Conservation (phyloP, 1,140 invertebrate genomes). For the Drosophila equinoxialis region DNA sequence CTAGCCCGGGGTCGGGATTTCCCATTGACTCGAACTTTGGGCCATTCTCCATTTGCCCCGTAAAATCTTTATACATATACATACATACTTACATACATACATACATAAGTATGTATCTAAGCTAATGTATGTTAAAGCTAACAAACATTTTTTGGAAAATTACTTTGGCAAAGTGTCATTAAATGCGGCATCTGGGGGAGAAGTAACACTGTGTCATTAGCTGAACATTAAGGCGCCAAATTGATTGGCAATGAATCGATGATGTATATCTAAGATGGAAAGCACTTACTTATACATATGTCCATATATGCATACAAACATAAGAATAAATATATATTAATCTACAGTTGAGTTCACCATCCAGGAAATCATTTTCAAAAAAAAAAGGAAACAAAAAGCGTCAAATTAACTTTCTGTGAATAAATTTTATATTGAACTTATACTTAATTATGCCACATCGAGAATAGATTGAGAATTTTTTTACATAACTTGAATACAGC, state of each 20-base stretch:
- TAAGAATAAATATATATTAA: background rate
- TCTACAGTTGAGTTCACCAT: background rate
- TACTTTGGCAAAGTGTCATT: conserved; percentile 72
- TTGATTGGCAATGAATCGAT: conserved; percentile 19
- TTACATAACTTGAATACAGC: too few relatives aligned
- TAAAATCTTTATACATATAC: background rate
- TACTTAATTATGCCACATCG: too few relatives aligned
- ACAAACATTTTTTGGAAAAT: conserved; percentile 61
- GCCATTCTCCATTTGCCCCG: too few relatives aligned
- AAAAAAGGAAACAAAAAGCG: too few relatives aligned
- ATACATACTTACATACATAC: too few relatives aligned
- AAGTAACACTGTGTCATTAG: conserved; percentile 12
- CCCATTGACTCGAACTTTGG: conserved; percentile 20
- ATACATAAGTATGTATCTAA: background rate
- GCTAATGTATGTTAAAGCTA: conserved; percentile 42
- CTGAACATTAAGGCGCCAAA: conserved; percentile 12
- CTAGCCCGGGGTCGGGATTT: background rate
- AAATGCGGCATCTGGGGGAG: conserved; percentile 45
- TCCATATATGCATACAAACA: too few relatives aligned
- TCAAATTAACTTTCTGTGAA: too few relatives aligned
- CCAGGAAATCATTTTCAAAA: too few relatives aligned
- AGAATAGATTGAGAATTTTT: too few relatives aligned
- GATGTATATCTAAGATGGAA: conserved; percentile 5
- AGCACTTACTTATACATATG: background rate
- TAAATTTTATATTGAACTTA: too few relatives aligned